A percentile compares a stretch with the other conserved stretches of the same genome.
These are phyloP conservation scores for Astreopora myriophthalma DNA, from an alignment of 64 coral and sea anemone species.

Conservation along the genomic window DNA sequence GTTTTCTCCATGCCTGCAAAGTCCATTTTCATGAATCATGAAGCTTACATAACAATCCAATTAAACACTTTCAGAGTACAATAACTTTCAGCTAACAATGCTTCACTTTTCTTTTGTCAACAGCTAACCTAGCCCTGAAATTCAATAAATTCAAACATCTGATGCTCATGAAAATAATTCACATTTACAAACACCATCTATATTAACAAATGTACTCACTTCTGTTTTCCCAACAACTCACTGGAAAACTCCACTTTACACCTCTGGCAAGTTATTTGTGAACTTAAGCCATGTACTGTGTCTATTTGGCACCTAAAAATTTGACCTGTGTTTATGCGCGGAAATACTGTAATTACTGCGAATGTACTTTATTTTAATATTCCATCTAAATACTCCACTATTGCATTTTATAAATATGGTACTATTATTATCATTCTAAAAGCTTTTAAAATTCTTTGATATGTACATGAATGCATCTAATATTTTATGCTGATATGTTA, in stretches of 20 bases:
- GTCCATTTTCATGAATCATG: neutral
- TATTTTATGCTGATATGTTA: conserved; percentile 54
- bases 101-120: neutral
- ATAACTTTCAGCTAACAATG: neutral
- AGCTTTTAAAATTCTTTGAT: conserved; percentile 23
- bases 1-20: neutral
- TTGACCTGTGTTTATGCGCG: conserved; percentile 22
- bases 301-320: neutral
- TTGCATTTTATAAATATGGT: conserved; percentile 51
- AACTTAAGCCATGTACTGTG: neutral
- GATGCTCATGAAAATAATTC: conserved; percentile 21
- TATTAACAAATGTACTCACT: conserved; percentile 12
- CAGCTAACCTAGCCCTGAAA: neutral
- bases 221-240: neutral
- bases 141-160: neutral
- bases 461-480: conserved; percentile 49
- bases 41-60: neutral
- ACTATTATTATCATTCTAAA: conserved; percentile 17
- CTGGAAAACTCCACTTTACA: conserved; percentile 5
- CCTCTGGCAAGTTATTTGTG: conserved; percentile 8
- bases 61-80: neutral
- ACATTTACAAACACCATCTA: conserved; percentile 25
- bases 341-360: conserved; percentile 49
- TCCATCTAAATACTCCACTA: conserved; percentile 43
- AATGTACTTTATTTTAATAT: conserved; percentile 45